phyloP scores from a whole-genome alignment of 2,113 vertebrate species.

The Alces alces region DNA sequence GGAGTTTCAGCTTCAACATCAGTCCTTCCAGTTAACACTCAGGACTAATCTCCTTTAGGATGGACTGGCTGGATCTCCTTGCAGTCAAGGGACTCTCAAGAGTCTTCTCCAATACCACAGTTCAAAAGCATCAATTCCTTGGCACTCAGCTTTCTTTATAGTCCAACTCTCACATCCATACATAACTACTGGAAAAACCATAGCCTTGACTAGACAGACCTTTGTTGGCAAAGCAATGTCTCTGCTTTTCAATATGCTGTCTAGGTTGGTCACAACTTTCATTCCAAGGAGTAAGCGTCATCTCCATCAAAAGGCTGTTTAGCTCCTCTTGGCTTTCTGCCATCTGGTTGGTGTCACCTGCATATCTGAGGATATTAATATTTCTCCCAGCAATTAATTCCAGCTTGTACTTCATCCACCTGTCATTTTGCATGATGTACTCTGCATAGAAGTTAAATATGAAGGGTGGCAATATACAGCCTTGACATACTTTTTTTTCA shows the following conservation, averaged over 20 bases:
- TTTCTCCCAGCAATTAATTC: not conserved
- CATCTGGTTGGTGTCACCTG: not conserved
- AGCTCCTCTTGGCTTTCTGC: not conserved
- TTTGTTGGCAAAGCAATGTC: not conserved
- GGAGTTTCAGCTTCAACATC: not conserved
- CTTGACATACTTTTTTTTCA: not conserved
- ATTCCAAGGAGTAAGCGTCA: not conserved
- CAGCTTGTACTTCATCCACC: not conserved
- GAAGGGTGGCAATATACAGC: not conserved
- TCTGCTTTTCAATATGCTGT: not conserved
- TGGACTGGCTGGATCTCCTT: not conserved
- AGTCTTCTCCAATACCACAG: not conserved
- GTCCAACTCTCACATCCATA: not conserved
- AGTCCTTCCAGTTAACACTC: not conserved
- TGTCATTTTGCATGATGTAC: not conserved
- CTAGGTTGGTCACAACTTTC: not conserved
- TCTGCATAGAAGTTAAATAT: not conserved
- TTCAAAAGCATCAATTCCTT: not conserved
- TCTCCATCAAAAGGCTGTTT: not conserved
- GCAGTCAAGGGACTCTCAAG: not conserved
- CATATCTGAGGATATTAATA: not conserved
- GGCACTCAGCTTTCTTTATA: accelerated
- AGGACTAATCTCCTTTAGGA: not conserved
- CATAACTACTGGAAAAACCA: not conserved
- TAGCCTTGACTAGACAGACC: not conserved